phyloP scores from a whole-genome alignment of 2,797 vertebrate species.

The Leptatherina wallacei region DNA sequence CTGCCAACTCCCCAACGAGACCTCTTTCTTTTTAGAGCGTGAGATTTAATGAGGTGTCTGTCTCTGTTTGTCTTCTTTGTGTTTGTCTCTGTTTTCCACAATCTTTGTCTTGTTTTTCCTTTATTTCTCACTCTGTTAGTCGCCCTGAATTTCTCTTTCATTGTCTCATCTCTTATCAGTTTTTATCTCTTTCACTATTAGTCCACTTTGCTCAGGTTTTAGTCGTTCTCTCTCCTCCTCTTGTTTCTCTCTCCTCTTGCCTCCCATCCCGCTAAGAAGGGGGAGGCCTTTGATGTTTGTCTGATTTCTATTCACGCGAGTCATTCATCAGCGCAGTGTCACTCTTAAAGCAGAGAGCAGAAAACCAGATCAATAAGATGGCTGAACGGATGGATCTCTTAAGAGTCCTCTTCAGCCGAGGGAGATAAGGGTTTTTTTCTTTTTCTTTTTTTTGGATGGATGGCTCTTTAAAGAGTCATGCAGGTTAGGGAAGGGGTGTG shows the following conservation, averaged over 20 bases:
- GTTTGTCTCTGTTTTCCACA: slow-evolving; percentile 1
- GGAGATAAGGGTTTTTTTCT: slow-evolving; percentile 40
- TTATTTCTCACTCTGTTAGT: not conserved
- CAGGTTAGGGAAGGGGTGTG: slow-evolving; percentile 18
- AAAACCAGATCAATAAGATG: slow-evolving; percentile 69
- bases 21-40: slow-evolving; percentile 17
- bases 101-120: not conserved
- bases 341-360: slow-evolving; percentile 60
- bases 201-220: slow-evolving; percentile 5
- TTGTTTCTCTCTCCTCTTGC: not conserved
- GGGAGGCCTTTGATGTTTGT: slow-evolving; percentile 47
- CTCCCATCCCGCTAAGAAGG: slow-evolving; percentile 22
- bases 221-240: slow-evolving; percentile 1
- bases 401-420: slow-evolving; percentile 51
- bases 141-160: not conserved
- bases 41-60: slow-evolving; percentile 46
- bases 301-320: slow-evolving; percentile 58
- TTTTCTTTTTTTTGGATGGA: slow-evolving; percentile 36
- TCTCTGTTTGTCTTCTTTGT: slow-evolving; percentile 28
- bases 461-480: slow-evolving; percentile 52
- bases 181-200: slow-evolving; percentile 18
- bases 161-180: slow-evolving; percentile 11
- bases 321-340: slow-evolving; percentile 64
- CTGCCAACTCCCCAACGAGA: slow-evolving; percentile 23
- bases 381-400: slow-evolving; percentile 61